phyloP scores from a whole-genome alignment of 2,797 vertebrate species.

The Cryptoprocta ferox region DNA sequence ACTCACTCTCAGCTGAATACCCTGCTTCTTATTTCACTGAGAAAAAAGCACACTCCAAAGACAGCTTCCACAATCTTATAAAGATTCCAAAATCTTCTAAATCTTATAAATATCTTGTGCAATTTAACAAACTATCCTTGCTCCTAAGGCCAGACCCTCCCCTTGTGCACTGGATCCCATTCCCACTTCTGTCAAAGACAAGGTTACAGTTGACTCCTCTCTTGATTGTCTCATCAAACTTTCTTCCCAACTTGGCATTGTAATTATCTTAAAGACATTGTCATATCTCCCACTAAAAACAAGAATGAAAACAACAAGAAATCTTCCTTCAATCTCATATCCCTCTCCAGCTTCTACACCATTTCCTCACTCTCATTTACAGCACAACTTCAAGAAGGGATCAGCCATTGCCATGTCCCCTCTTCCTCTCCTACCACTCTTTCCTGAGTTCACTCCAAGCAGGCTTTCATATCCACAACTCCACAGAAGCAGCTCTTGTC shows the following conservation, averaged over 20 bases:
- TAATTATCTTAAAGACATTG: not conserved
- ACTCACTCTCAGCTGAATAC: not conserved
- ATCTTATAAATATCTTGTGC: not conserved
- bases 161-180: not conserved
- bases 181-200: not conserved
- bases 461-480: not conserved
- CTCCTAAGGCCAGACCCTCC: not conserved
- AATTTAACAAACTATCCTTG: not conserved
- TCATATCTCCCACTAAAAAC: not conserved
- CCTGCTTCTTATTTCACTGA: not conserved
- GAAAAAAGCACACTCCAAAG: not conserved
- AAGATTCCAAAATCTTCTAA: no score
- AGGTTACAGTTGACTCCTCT: not conserved
- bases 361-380: not conserved
- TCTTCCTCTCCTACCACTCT: not conserved
- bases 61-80: not conserved
- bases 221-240: not conserved
- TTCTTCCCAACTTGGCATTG: not conserved
- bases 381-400: not conserved
- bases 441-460: not conserved
- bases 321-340: not conserved
- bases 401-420: not conserved
- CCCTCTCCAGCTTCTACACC: not conserved
- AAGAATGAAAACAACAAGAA: not conserved
- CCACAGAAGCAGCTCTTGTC: not conserved